Percentiles rank a stretch among this genome's conserved stretches.
These are phyloP conservation scores for Drosophila orena DNA, from an alignment of 1,140 invertebrate species.

Conservation along the genomic window DNA sequence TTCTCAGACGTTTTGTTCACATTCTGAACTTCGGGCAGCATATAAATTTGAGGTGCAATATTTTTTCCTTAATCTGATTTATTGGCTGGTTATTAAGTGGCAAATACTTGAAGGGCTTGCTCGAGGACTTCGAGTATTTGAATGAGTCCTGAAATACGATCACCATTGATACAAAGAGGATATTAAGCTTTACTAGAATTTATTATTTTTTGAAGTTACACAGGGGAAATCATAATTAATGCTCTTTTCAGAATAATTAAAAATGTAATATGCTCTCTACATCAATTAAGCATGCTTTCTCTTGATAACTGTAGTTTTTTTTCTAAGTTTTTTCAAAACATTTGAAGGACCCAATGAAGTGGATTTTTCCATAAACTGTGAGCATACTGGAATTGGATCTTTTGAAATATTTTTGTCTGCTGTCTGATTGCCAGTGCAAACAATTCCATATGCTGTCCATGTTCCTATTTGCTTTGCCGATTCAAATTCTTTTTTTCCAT, in stretches of 20 bases:
- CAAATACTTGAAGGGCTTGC: conserved; percentile 4
- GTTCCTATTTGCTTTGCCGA: conserved; percentile 47
- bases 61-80: conserved; percentile 3
- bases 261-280: not conserved
- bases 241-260: not conserved
- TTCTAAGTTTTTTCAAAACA: not conserved
- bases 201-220: not conserved
- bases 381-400: conserved; percentile 22
- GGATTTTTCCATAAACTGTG: not conserved
- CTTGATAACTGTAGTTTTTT: not conserved
- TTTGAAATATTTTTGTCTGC: not conserved
- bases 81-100: conserved; percentile 8
- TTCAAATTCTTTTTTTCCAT: conserved; percentile 16
- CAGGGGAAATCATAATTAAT: not conserved
- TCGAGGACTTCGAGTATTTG: not conserved
- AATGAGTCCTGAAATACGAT: not conserved
- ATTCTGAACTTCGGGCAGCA: not conserved
- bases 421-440: conserved; percentile 45
- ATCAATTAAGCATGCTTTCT: not conserved
- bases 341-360: no score
- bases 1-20: not conserved
- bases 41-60: not conserved
- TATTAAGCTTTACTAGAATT: not conserved
- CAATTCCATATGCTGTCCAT: conserved; percentile 52
- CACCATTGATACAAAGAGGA: not conserved